Base-by-base conservation (phyloP, 2,113 vertebrate species). In the Verasper variegatus region DNA sequence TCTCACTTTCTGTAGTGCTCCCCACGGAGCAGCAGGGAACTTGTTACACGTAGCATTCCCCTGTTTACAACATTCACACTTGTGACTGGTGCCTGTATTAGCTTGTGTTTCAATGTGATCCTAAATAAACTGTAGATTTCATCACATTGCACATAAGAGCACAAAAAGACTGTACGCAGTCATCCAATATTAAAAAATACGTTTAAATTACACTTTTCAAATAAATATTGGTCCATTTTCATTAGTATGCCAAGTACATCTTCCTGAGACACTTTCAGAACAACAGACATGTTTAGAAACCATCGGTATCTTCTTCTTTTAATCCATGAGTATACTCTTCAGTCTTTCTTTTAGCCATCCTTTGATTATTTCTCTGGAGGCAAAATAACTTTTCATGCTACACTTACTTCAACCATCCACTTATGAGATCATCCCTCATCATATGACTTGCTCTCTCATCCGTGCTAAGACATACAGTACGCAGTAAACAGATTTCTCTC, bases 211-310 rank as follows among this genome's bases (percentile, higher is more conserved):
- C 35, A 72, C 69, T 81, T 80, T 89, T 68, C 74, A 67, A 87
- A 91, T 86, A 91, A 91, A 91, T 91, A 90, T 88, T 88, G 89
- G 87, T 90, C 87, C 76, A 61, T 89, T 83, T 87, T 74, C 9
- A 18, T 78, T 42, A 61, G 74, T 68, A 71, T 66, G 68, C 62
- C 79, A 17, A 81, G 74, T 71, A 61, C 58, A 67, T 84, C 76
- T 91, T 87, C 89, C 89, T 89, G 89, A 92, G 91, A 78, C 78
- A 76, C 81, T 78, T 81, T 67, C 76, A 68, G 37, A 77, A 61
- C 57, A 24, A 26, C 63, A 64, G 21, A 71, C 62, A n/a, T 64
- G 54, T 65, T 64, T 23, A 62, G 20, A 81, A 66, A 70, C 20
- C 66, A 74, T 62, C 57, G 55, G 68, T 52, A 35, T 18, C 27